phyloP scores from a whole-genome alignment of 2,113 vertebrate genomes.

The Epinephelus fuscoguttatus region DNA sequence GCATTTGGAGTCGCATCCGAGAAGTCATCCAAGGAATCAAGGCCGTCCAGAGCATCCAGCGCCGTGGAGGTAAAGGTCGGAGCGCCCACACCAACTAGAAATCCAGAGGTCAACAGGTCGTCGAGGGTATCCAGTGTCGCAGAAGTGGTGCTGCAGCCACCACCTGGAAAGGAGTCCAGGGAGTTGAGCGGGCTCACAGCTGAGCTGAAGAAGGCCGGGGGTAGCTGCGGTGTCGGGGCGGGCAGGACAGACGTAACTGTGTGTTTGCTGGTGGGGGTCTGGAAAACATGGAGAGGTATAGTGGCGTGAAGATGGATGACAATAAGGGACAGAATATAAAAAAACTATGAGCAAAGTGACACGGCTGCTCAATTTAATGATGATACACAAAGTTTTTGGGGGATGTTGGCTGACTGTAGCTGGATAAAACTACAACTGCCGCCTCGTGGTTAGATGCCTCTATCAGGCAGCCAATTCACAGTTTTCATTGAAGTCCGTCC shows the following conservation, averaged over 20 bases:
- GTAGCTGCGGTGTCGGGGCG: constrained; percentile 86
- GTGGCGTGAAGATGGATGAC: neutral
- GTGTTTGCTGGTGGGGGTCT: constrained; percentile 77
- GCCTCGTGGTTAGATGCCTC: too few relatives aligned
- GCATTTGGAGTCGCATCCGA: neutral
- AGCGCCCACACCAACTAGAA: neutral
- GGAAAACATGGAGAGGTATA: constrained; percentile 5
- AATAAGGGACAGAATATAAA: neutral
- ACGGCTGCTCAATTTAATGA: neutral
- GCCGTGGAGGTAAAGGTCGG: neutral
- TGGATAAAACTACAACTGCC: too few relatives aligned
- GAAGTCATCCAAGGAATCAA: constrained; percentile 65
- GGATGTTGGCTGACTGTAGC: neutral
- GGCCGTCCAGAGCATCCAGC: constrained; percentile 40
- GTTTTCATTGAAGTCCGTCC: too few relatives aligned
- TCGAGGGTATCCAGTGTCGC: constrained; percentile 69
- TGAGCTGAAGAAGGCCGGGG: constrained; percentile 84
- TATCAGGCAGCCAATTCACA: too few relatives aligned
- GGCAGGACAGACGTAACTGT: constrained; percentile 81
- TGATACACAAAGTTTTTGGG: neutral
- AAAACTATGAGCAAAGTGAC: neutral
- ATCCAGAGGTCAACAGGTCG: constrained; percentile 45
- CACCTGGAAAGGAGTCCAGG: constrained; percentile 84
- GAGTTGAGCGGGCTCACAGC: constrained; percentile 68
- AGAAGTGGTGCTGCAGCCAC: neutral